Conservation (phyloP, 2,113 vertebrate species). For the Callocephalon fimbriatum region DNA sequence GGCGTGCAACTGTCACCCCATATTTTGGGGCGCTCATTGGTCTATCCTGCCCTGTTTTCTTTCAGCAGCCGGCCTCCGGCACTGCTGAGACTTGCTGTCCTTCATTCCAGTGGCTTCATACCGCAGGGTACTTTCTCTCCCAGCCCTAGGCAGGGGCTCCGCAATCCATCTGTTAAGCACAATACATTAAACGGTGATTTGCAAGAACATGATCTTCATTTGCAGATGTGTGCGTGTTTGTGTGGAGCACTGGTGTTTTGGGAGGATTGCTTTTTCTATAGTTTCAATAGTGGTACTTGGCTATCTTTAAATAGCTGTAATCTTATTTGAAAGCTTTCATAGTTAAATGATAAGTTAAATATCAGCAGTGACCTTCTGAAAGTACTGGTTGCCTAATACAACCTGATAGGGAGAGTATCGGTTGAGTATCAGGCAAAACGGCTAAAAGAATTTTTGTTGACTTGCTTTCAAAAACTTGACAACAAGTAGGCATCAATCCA, state of each 20-base stretch:
- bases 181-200: neutral
- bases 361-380: neutral
- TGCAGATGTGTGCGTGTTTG: neutral
- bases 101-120: neutral
- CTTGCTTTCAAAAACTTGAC: neutral
- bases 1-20: neutral
- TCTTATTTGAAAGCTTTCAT: neutral
- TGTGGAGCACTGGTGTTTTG: neutral
- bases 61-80: neutral
- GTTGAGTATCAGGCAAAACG: neutral
- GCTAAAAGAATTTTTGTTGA: neutral
- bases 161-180: neutral
- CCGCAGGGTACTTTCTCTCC: neutral
- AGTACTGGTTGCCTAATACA: neutral
- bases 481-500: neutral
- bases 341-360: neutral
- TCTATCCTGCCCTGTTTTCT: neutral
- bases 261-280: neutral
- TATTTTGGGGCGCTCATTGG: neutral
- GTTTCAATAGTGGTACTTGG: neutral
- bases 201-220: neutral
- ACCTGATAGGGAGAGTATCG: neutral
- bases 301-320: neutral
- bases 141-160: neutral
- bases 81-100: neutral